These are phyloP conservation scores for Eulithis prunata DNA, from an alignment of 2,888 invertebrate genomes.

Conservation along the genomic window DNA sequence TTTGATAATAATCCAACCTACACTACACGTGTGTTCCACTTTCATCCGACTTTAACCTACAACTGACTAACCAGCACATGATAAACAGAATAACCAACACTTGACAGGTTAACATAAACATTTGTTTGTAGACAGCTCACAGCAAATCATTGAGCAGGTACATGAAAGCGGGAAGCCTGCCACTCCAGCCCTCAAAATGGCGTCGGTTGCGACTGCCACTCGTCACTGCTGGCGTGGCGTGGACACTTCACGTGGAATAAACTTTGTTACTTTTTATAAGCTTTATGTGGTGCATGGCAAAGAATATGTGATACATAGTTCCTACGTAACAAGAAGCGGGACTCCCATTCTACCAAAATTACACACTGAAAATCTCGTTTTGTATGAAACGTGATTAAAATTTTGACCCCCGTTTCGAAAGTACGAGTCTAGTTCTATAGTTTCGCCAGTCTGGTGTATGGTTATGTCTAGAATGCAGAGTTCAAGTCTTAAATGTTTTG, in stretches of 20 bases:
- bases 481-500: no score
- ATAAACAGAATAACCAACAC: constrained; percentile 19
- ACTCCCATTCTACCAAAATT: no score
- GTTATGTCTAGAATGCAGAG: no score
- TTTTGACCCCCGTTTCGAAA: no score
- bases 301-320: no score
- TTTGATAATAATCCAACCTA: not conserved
- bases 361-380: no score
- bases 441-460: no score
- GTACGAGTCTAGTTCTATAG: no score
- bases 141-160: constrained; percentile 30
- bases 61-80: constrained; percentile 3
- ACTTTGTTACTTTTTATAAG: constrained; percentile 18
- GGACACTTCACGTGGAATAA: constrained; percentile 31
- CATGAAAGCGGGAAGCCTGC: constrained; percentile 17
- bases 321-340: no score
- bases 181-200: constrained; percentile 32
- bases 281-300: not conserved
- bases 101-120: constrained; percentile 24
- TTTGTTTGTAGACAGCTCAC: constrained; percentile 22
- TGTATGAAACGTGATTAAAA: no score
- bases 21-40: not conserved
- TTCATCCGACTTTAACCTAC: constrained; percentile 1
- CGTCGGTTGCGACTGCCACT: constrained; percentile 25
- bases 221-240: constrained; percentile 29